These are phyloP conservation scores for Takifugu rubripes DNA, from an alignment of 2,797 vertebrate genomes.

Conservation along the genomic window DNA sequence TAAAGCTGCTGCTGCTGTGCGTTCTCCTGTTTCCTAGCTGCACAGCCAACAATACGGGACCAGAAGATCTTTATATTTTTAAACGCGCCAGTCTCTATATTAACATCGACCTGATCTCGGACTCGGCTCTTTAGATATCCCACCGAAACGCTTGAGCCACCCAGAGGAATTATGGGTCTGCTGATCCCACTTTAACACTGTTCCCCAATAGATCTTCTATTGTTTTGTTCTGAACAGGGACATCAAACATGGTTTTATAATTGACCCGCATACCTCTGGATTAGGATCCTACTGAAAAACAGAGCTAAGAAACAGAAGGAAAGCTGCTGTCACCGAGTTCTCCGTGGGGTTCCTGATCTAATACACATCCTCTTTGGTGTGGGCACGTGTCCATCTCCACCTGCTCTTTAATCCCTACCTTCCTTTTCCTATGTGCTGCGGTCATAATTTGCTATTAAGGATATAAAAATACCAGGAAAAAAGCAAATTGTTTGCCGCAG, in stretches of 20 bases:
- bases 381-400: conserved; percentile 73
- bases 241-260: conserved; percentile 8
- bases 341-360: conserved; percentile 48
- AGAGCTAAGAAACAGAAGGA: conserved; percentile 45
- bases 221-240: conserved; percentile 3
- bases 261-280: conserved; percentile 8
- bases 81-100: too few species aligned
- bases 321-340: conserved; percentile 41
- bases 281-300: conserved; percentile 7
- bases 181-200: conserved; percentile 16
- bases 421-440: conserved; percentile 60
- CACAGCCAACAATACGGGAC: conserved; percentile 11
- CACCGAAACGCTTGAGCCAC: conserved; percentile 49
- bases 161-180: conserved; percentile 28
- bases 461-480: conserved; percentile 15
- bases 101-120: conserved; percentile 17
- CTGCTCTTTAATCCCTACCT: conserved; percentile 46
- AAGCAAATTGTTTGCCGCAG: conserved; percentile 57
- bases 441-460: conserved; percentile 47
- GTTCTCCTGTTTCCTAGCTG: conserved; percentile 13
- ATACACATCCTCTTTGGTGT: conserved; percentile 89
- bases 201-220: conserved; percentile 20
- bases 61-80: conserved; percentile 8
- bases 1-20: conserved; percentile 41
- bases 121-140: conserved; percentile 63